Evolutionary conservation across 2,888 invertebrate species (phyloP).

Genomic region (Catocala sponsa): DNA sequence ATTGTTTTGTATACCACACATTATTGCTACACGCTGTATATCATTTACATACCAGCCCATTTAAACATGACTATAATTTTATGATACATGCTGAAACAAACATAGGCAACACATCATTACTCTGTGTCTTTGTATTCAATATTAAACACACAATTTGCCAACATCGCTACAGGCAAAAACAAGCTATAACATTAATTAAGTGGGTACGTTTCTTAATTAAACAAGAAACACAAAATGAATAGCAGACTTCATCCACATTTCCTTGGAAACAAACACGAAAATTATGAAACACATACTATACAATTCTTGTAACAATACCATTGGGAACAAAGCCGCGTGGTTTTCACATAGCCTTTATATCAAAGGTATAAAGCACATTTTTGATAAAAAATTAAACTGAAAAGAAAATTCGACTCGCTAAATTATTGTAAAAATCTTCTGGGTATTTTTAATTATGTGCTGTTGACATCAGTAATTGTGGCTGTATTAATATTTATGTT

Average conservation of each 20-base stretch:
- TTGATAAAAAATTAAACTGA: neutral
- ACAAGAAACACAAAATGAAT: neutral
- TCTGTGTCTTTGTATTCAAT: too few species aligned
- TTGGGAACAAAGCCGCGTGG: neutral
- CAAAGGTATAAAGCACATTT: neutral
- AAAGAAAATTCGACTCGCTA: neutral
- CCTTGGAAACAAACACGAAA: conserved; percentile 5
- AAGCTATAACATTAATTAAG: neutral
- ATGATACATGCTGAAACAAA: too few species aligned
- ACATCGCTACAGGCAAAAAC: neutral
- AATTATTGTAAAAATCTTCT: neutral
- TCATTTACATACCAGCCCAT: too few species aligned
- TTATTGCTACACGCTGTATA: too few species aligned
- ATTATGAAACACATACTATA: neutral
- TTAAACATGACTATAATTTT: too few species aligned
- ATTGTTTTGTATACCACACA: too few species aligned
- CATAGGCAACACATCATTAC: too few species aligned
- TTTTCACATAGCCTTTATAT: conserved; percentile 1
- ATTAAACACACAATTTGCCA: neutral
- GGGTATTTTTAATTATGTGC: neutral
- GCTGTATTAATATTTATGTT: too few species aligned
- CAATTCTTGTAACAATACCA: neutral
- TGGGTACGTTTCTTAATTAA: conserved; percentile 3
- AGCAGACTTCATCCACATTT: neutral
- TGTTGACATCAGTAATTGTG: neutral